Percentiles rank a stretch among this genome's conserved stretches.
Evolutionary conservation across 2,797 vertebrate species (phyloP).

Genomic region (Acrossocheilus fasciatus): DNA sequence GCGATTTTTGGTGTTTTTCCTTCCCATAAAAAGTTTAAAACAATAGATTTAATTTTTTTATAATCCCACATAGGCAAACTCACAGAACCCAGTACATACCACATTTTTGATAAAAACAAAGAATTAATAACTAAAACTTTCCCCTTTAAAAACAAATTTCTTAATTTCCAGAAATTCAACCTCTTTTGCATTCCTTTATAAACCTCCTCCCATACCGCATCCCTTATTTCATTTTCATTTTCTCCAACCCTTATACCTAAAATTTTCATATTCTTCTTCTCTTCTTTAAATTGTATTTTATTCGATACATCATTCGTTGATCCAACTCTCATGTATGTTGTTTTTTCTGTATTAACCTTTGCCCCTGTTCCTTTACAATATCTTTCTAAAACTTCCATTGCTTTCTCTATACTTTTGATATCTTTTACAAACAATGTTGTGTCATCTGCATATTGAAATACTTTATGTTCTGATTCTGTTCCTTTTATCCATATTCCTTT

Average conservation of each 20-base stretch:
- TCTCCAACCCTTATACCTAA: background rate
- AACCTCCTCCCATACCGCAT: background rate
- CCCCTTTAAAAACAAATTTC: background rate
- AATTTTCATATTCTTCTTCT: background rate
- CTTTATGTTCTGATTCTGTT: background rate
- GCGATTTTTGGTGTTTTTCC: too few relatives aligned
- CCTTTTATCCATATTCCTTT: background rate
- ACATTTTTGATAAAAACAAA: slow-evolving; percentile 5
- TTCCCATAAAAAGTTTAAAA: too few relatives aligned
- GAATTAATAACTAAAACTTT: slow-evolving; percentile 26
- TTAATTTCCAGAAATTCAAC: background rate
- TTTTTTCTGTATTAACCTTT: slow-evolving; percentile 10
- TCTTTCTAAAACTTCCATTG: background rate
- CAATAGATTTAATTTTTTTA: background rate
- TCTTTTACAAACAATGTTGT: slow-evolving; percentile 2
- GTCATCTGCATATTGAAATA: slow-evolving; percentile 35
- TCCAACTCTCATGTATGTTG: background rate
- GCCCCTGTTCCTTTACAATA: slow-evolving; percentile 18
- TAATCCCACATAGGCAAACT: background rate
- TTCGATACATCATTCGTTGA: too few relatives aligned
- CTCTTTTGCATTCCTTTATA: background rate
- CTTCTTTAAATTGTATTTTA: background rate
- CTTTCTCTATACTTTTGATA: background rate
- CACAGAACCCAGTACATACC: background rate
- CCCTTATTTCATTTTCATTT: background rate